Percentiles rank a stretch among this genome's conserved stretches.
Evolutionary conservation across 2,888 invertebrate species (phyloP).

Genomic region (Amphipyra berbera): DNA sequence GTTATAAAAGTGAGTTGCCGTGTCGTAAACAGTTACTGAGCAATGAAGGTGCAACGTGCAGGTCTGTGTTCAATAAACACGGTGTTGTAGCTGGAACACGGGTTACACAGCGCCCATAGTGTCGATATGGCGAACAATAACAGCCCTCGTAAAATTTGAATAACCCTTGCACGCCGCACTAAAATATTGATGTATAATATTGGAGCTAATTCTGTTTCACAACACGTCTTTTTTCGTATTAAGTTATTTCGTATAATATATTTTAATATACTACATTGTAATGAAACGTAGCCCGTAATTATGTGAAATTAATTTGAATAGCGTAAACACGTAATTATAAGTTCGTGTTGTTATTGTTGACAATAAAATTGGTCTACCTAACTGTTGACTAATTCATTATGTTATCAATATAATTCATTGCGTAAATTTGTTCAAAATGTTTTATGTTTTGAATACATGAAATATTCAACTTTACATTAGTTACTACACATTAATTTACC

Average conservation of each 20-base stretch:
- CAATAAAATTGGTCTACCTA: constrained; percentile 17
- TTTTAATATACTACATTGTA: constrained; percentile 14
- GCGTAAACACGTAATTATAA: constrained; percentile 36
- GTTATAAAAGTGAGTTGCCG: constrained; percentile 38
- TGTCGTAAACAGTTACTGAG: constrained; percentile 51
- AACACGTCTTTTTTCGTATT: constrained; percentile 37
- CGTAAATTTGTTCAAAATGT: background rate
- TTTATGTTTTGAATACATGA: too few relatives aligned
- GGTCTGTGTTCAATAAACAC: constrained; percentile 36
- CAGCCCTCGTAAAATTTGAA: constrained; percentile 58
- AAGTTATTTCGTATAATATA: constrained; percentile 27
- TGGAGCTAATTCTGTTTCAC: constrained; percentile 36
- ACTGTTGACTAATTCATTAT: constrained; percentile 11
- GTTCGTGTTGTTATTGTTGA: constrained; percentile 23
- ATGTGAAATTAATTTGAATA: constrained; percentile 32
- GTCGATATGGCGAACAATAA: constrained; percentile 51
- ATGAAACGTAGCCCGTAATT: constrained; percentile 21
- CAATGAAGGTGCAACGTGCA: constrained; percentile 36
- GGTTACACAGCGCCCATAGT: constrained; percentile 26
- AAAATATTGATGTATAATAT: constrained; percentile 52
- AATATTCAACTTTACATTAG: too few relatives aligned
- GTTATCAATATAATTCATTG: constrained; percentile 12
- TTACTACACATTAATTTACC: too few relatives aligned
- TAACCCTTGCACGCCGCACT: constrained; percentile 49
- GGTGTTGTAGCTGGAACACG: constrained; percentile 47